Evolutionary conservation across 2,797 vertebrate species (phyloP).

Genomic region (Typhlichthys subterraneus): DNA sequence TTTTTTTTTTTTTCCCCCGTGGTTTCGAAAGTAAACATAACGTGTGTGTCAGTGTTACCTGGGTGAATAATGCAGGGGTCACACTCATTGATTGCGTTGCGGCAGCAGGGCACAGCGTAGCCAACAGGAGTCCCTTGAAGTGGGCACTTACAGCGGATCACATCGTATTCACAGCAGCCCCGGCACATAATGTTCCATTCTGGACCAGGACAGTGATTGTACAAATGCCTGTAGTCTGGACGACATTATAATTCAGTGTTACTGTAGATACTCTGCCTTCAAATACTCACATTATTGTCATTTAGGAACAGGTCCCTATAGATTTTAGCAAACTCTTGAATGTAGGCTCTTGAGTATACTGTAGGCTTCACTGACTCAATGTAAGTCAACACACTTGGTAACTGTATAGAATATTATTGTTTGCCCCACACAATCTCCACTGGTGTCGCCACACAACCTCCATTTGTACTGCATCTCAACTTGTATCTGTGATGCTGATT

Average conservation of each 20-base stretch:
- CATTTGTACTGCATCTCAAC: too few relatives aligned
- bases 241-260: slow-evolving; percentile 14
- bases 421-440: too few relatives aligned
- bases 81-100: slow-evolving; percentile 92
- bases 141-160: slow-evolving; percentile 91
- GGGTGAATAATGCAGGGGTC: slow-evolving; percentile 97
- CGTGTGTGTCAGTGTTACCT: slow-evolving; percentile 70
- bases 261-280: background rate
- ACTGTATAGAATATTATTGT: too few relatives aligned
- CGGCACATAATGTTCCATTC: slow-evolving; percentile 98
- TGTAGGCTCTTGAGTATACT: too few relatives aligned
- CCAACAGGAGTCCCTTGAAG: slow-evolving; percentile 88
- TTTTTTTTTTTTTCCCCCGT: too few relatives aligned
- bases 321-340: too few relatives aligned
- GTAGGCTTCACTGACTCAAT: background rate
- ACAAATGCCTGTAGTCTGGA: slow-evolving; percentile 91
- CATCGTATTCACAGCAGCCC: slow-evolving; percentile 94
- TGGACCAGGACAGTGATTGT: slow-evolving; percentile 90
- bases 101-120: slow-evolving; percentile 96
- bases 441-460: too few relatives aligned
- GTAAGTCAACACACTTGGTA: too few relatives aligned
- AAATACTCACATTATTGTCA: too few relatives aligned
- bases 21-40: background rate
- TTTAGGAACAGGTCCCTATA: too few relatives aligned
- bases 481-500: too few relatives aligned